Percentiles rank a stretch among this genome's conserved stretches.
Evolutionary conservation across 2,888 invertebrate genomes (phyloP).

Genomic region (Atethmia centrago): DNA sequence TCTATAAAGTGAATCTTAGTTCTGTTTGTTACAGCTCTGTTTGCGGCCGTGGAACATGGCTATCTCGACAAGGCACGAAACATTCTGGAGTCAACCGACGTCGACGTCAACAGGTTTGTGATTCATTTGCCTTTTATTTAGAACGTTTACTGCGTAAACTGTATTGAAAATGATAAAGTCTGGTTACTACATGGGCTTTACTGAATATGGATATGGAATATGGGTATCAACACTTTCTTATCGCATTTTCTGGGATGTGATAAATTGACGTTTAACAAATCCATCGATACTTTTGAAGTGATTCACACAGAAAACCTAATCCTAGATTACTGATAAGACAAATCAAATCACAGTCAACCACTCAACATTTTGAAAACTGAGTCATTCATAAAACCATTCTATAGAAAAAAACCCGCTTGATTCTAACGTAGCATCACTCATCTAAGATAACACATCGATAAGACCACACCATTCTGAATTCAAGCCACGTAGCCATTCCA

Average conservation of each 20-base stretch:
- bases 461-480: constrained; percentile 1
- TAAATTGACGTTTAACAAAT: constrained; percentile 14
- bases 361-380: constrained; percentile 7
- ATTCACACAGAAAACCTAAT: neutral
- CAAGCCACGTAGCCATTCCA: neutral
- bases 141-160: constrained; percentile 17
- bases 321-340: constrained; percentile 26
- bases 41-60: constrained; percentile 98
- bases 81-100: constrained; percentile 97
- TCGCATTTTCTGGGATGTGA: neutral
- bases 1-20: constrained; percentile 63
- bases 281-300: neutral
- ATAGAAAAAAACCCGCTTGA: constrained; percentile 16
- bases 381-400: neutral
- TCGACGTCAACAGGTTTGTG: constrained; percentile 97
- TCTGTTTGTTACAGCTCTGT: constrained; percentile 94
- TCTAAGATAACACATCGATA: constrained; percentile 26
- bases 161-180: constrained; percentile 5
- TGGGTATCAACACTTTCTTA: constrained; percentile 6
- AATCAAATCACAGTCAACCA: constrained; percentile 4
- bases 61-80: constrained; percentile 97
- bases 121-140: constrained; percentile 30
- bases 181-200: neutral
- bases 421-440: constrained; percentile 14
- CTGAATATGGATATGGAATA: neutral